phyloP scores from a whole-genome alignment of 2,113 vertebrate species.

The Blennius ocellaris region DNA sequence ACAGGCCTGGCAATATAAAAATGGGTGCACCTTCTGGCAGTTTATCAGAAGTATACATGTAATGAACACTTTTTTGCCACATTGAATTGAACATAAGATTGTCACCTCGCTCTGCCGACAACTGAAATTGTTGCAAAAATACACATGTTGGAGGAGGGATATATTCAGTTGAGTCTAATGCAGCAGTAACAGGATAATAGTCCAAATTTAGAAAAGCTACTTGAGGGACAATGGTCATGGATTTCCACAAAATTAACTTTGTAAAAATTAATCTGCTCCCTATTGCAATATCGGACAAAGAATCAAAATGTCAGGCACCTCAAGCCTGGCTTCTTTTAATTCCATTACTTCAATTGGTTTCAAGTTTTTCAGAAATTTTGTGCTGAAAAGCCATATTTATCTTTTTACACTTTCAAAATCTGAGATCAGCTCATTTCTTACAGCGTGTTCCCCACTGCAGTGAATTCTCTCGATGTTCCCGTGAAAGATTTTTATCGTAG shows the following conservation, averaged over 20 bases:
- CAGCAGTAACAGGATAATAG: too few relatives aligned
- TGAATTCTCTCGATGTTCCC: neutral
- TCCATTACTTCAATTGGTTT: neutral
- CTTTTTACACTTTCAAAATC: neutral
- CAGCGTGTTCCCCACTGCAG: too few relatives aligned
- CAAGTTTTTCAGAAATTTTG: neutral
- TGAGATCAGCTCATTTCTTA: neutral
- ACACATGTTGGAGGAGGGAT: too few relatives aligned
- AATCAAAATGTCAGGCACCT: neutral
- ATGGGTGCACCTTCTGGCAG: too few relatives aligned
- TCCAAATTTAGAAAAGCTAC: too few relatives aligned
- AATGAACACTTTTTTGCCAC: too few relatives aligned
- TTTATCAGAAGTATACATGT: too few relatives aligned
- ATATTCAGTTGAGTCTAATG: too few relatives aligned
- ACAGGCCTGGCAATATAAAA: too few relatives aligned
- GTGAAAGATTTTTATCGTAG: conserved; percentile 7
- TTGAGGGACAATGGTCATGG: neutral
- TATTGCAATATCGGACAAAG: neutral
- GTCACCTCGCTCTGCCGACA: too few relatives aligned
- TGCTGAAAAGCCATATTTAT: neutral
- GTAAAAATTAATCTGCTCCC: neutral
- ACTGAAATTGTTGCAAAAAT: too few relatives aligned
- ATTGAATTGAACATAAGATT: too few relatives aligned
- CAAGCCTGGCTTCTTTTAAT: neutral
- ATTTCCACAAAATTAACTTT: neutral